Evolutionary conservation across 2,113 vertebrate genomes (phyloP), one percentile per base, ranked within the genome.

Genomic region (Ahaetulla prasina): DNA sequence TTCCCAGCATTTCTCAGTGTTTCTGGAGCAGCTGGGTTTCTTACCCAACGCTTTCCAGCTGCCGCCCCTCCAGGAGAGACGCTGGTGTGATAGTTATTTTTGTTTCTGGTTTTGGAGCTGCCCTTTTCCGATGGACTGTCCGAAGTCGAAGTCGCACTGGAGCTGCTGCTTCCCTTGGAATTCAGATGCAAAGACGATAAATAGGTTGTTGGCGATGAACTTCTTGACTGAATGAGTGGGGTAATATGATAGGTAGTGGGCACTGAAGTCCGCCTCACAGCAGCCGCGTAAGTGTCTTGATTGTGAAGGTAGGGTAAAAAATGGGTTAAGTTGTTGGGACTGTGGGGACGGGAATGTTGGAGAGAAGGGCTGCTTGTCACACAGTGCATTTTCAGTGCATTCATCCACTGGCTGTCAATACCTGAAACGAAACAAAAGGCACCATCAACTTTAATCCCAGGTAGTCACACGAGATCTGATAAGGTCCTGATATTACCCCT

Each of bases 91-190:
- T 97, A 96, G 1, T 96, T 43, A 22, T 91, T 94, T 0, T 96
- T 94, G 49, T 96, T 97, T 3, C 96, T 97, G 8, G 97, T 97
- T 0, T 94, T 95, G 22, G 97, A 97, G 16, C 97, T 98, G 89
- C 98, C 98, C 93, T 97, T 96, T 93, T 99, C 99, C 0, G 95
- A 98, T 25, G 98, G 91, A 87, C 97, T 98, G 93, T 99, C 99
- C 0, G 98, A 98, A n/a, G 98, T 97, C 0, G 98, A 98, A n/a
- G 98, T 97, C 0, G 98, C 98, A 96, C 99, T 99, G 95, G 98
- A 99, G 20, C 98, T 98, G 93, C 98, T 99, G 96, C 99, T 99
- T 91, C 98, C 98, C 96, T 98, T 99, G 8, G 99, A 99, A 94
- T 98, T 99, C 93, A 99, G 96, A n/a, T 98, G 98, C 25, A 99